Conservation (phyloP, 2,888 invertebrate species). For the Polymixis flavicincta region DNA sequence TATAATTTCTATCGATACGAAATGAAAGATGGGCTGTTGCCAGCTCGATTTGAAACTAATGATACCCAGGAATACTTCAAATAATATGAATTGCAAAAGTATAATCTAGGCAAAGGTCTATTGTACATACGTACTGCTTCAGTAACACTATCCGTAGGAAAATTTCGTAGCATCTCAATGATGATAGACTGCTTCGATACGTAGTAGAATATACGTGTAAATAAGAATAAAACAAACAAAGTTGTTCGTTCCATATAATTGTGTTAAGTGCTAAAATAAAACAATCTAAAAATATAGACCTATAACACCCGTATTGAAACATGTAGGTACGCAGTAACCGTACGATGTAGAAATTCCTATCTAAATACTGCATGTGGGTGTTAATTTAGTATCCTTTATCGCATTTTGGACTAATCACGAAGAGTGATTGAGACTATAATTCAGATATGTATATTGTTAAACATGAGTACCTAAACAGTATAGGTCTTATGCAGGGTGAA, state of each 20-base stretch:
- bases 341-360: constrained; percentile 5
- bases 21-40: neutral
- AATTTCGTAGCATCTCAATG: neutral
- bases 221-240: neutral
- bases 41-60: neutral
- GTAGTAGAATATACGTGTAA: neutral
- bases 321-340: neutral
- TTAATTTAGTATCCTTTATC: constrained; percentile 5
- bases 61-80: neutral
- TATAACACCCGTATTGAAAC: constrained; percentile 22
- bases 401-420: neutral
- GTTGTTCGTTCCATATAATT: neutral
- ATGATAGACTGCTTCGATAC: neutral
- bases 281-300: neutral
- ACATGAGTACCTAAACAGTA: neutral
- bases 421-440: neutral
- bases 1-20: neutral
- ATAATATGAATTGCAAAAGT: neutral
- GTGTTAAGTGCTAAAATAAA: constrained; percentile 5
- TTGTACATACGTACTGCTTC: neutral
- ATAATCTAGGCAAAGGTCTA: neutral
- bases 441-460: neutral
- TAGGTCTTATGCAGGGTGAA: too few species aligned
- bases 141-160: neutral
- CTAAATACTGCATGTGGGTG: constrained; percentile 25